Percentiles rank a stretch among this genome's conserved stretches.
Conservation (phyloP, 2,113 vertebrate genomes). For the Gracilinanus agilis region DNA sequence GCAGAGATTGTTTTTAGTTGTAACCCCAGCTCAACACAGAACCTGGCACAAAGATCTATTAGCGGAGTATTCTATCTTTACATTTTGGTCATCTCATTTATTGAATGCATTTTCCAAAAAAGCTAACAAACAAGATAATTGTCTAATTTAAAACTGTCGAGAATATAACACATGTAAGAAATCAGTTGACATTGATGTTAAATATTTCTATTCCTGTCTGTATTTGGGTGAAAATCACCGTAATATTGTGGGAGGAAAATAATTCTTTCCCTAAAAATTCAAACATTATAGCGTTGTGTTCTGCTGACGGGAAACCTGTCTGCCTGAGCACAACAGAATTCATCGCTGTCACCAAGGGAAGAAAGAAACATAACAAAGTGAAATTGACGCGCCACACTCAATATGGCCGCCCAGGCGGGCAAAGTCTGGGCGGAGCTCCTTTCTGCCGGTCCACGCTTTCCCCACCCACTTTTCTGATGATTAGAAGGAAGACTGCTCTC, state of each 20-base stretch:
- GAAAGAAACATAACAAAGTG: neutral
- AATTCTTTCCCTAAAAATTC: neutral
- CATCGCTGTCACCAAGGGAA: neutral
- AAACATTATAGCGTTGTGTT: neutral
- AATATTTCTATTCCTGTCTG: neutral
- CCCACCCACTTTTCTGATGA: constrained; percentile 50
- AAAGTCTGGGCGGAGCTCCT: neutral
- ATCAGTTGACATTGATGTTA: neutral
- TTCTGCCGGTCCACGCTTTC: neutral
- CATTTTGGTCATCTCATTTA: neutral
- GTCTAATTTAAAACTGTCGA: neutral
- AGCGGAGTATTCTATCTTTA: neutral
- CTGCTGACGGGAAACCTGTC: neutral
- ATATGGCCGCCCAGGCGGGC: constrained; percentile 46
- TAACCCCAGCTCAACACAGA: neutral
- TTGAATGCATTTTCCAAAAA: neutral
- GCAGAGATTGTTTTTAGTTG: neutral
- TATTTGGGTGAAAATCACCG: neutral
- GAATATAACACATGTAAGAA: neutral
- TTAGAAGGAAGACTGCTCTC: constrained; percentile 1
- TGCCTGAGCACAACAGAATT: neutral
- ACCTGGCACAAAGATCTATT: neutral
- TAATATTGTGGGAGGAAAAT: neutral
- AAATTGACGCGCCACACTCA: constrained; percentile 67
- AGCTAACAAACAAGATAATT: neutral